These are phyloP conservation scores for Laothoe populi DNA, from an alignment of 2,888 invertebrate species.

Conservation along the genomic window DNA sequence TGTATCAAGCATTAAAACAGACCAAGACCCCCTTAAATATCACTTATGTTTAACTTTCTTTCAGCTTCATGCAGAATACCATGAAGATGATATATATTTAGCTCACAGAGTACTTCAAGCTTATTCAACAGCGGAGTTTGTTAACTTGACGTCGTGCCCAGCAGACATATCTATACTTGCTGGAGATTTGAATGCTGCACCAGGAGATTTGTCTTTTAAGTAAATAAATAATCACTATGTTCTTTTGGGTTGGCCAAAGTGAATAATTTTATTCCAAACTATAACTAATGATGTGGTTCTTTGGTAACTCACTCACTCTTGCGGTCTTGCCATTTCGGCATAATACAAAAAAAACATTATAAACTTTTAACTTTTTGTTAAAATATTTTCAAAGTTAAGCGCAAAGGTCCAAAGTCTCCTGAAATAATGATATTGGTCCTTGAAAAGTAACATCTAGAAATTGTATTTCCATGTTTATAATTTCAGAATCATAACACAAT, in stretches of 20 bases:
- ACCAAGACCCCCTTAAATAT: no score
- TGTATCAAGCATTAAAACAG: neutral
- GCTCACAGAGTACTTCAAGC: constrained; percentile 97
- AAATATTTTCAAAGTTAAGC: no score
- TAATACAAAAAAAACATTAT: no score
- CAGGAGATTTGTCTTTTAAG: constrained; percentile 89
- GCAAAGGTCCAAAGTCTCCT: no score
- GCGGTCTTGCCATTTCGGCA: no score
- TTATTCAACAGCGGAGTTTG: constrained; percentile 97
- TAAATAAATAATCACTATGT: constrained; percentile 38
- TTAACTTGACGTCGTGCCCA: constrained; percentile 91
- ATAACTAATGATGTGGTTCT: no score
- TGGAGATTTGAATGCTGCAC: constrained; percentile 97
- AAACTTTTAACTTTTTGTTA: no score
- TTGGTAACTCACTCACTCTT: no score
- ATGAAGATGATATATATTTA: constrained; percentile 93
- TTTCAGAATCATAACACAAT: constrained; percentile 76
- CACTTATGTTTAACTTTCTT: constrained; percentile 33
- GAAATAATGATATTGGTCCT: neutral
- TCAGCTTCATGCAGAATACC: constrained; percentile 98
- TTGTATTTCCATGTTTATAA: neutral
- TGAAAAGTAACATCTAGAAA: neutral
- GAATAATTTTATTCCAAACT: no score
- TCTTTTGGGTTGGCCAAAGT: no score
- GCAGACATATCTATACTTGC: constrained; percentile 94